Evolutionary conservation across 1,140 invertebrate species (phyloP).

Genomic region (Calephelis virginiensis): DNA sequence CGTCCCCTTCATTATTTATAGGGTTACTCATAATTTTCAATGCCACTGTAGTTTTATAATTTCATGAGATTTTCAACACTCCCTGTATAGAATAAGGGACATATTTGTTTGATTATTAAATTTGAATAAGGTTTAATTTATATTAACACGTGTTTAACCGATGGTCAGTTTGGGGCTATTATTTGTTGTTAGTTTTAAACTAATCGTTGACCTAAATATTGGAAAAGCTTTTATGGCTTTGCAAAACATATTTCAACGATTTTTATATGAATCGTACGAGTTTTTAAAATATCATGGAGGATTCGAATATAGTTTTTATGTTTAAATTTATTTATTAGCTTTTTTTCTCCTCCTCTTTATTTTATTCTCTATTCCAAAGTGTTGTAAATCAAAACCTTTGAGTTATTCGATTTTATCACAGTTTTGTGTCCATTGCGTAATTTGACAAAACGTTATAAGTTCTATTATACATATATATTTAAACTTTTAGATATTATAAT

Average conservation of each 20-base stretch:
- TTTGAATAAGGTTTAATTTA: background rate
- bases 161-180: conserved; percentile 19
- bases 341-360: too few species aligned
- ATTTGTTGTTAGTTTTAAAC: conserved; percentile 13
- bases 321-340: too few species aligned
- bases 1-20: conserved; percentile 38
- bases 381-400: too few species aligned
- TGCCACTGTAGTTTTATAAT: conserved; percentile 13
- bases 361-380: too few species aligned
- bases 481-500: too few species aligned
- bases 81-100: background rate
- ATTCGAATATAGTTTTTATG: too few species aligned
- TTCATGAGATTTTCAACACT: background rate
- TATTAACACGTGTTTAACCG: conserved; percentile 5
- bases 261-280: background rate
- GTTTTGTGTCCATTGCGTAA: too few species aligned
- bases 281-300: too few species aligned
- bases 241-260: background rate
- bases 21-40: conserved; percentile 31
- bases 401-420: too few species aligned
- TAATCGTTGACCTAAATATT: conserved; percentile 20
- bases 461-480: too few species aligned
- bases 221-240: conserved; percentile 1
- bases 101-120: background rate
- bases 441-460: too few species aligned